A percentile compares a stretch with the other conserved stretches of the same genome.
Evolutionary conservation across 2,113 vertebrate species (phyloP).

Genomic region (Cyprinodon variegatus): DNA sequence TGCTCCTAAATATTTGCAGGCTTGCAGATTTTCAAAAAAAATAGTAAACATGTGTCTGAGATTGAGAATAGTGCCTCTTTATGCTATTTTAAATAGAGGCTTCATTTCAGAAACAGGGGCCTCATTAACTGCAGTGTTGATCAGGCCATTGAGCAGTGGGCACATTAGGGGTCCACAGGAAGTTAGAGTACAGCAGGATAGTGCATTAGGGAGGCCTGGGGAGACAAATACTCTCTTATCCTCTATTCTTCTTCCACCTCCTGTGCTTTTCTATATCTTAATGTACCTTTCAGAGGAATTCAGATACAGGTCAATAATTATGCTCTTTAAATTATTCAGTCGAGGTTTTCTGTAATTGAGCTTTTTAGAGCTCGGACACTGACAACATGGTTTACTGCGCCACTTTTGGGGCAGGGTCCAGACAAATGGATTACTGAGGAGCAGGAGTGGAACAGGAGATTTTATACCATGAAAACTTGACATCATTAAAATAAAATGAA

Average conservation of each 20-base stretch:
- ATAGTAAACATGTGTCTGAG: conserved; percentile 19
- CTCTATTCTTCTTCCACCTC: conserved; percentile 73
- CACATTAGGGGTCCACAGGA: conserved; percentile 82
- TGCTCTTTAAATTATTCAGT: conserved; percentile 87
- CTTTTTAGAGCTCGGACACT: conserved; percentile 83
- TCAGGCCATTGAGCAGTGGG: conserved; percentile 71
- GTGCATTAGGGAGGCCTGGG: conserved; percentile 80
- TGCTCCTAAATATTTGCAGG: background rate
- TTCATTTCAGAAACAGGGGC: conserved; percentile 82
- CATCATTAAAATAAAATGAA: background rate
- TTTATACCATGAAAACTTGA: background rate
- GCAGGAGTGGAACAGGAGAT: conserved; percentile 6
- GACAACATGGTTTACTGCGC: conserved; percentile 78
- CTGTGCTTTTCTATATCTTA: conserved; percentile 81
- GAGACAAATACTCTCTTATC: conserved; percentile 66
- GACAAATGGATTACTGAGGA: conserved; percentile 64
- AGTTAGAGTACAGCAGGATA: conserved; percentile 77
- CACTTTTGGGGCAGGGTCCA: conserved; percentile 58
- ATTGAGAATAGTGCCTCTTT: conserved; percentile 81
- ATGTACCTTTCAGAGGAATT: conserved; percentile 86
- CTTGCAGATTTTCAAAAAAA: background rate
- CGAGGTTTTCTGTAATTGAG: conserved; percentile 81
- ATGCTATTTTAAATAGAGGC: conserved; percentile 79
- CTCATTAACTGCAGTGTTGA: conserved; percentile 82
- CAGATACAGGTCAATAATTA: conserved; percentile 85